Conservation (phyloP, 1,140 invertebrate species). For the Drosophila sucinea region DNA sequence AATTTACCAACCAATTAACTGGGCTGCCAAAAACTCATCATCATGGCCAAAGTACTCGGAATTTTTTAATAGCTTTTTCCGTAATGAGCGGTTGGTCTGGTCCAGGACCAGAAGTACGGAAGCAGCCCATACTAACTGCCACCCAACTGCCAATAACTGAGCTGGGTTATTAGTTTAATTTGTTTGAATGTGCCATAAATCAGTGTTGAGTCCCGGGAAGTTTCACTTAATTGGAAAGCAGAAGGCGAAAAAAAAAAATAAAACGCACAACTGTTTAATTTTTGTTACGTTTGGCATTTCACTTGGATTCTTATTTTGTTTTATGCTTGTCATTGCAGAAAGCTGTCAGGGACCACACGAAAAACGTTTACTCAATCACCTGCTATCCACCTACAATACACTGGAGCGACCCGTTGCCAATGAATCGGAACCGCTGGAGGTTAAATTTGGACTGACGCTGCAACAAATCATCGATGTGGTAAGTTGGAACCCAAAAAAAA, state of each 20-base stretch:
- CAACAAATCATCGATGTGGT: constrained; percentile 99
- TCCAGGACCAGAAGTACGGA: background rate
- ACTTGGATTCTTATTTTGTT: background rate
- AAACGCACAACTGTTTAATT: background rate
- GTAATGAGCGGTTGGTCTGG: constrained; percentile 52
- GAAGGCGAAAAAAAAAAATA: background rate
- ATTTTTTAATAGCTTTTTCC: constrained; percentile 62
- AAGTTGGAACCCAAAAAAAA: constrained; percentile 84
- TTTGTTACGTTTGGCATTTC: background rate
- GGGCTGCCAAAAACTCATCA: constrained; percentile 53
- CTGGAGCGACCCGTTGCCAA: constrained; percentile 97
- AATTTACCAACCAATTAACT: constrained; percentile 48
- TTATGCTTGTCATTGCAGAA: constrained; percentile 84
- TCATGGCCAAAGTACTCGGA: constrained; percentile 26
- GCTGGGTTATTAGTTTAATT: constrained; percentile 58
- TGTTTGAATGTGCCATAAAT: constrained; percentile 58
- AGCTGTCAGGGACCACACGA: constrained; percentile 94
- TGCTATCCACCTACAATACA: constrained; percentile 96
- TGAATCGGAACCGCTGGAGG: constrained; percentile 95
- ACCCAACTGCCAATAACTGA: constrained; percentile 54
- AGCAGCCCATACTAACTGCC: background rate
- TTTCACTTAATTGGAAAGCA: constrained; percentile 47
- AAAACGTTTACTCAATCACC: constrained; percentile 92
- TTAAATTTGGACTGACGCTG: constrained; percentile 97
- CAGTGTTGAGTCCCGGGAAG: constrained; percentile 41